A percentile compares a stretch with the other conserved stretches of the same genome.
Evolutionary conservation across 1,140 invertebrate species (phyloP).

Genomic region (Protaetia brevitarsis): DNA sequence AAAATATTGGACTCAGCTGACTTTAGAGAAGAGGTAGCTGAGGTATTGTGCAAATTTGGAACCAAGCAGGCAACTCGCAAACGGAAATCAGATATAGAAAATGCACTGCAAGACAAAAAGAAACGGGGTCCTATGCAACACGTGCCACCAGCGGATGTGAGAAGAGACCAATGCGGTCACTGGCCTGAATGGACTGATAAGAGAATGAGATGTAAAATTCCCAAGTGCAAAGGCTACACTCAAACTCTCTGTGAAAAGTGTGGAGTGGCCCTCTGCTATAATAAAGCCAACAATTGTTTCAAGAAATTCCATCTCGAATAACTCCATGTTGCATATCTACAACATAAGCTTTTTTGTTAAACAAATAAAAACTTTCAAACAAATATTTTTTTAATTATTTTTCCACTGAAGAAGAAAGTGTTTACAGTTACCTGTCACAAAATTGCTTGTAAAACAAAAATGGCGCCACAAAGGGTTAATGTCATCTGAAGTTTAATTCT

Average conservation of each 20-base stretch:
- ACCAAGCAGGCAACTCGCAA: constrained; percentile 4
- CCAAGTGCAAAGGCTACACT: constrained; percentile 40
- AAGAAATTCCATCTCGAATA: constrained; percentile 30
- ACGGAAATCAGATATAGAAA: background rate
- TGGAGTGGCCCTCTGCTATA: constrained; percentile 37
- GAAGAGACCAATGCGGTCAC: constrained; percentile 28
- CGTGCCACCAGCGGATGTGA: constrained; percentile 38
- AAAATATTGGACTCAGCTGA: constrained; percentile 17
- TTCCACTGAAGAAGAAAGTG: no score
- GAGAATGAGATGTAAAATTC: constrained; percentile 36
- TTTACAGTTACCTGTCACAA: no score
- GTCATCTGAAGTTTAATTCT: no score
- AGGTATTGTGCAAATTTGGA: constrained; percentile 2
- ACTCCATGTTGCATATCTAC: no score
- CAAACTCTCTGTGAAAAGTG: constrained; percentile 38
- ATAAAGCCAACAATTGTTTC: constrained; percentile 44
- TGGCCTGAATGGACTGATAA: background rate
- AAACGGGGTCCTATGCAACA: constrained; percentile 35
- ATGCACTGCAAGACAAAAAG: constrained; percentile 34
- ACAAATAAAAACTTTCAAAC: no score
- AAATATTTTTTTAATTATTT: no score
- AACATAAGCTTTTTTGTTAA: no score
- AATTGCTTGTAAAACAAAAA: no score
- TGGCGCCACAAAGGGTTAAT: no score
- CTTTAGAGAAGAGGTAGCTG: constrained; percentile 32